Base-by-base conservation (phyloP, 2,797 vertebrate genomes). In the Darevskia nairensis region DNA sequence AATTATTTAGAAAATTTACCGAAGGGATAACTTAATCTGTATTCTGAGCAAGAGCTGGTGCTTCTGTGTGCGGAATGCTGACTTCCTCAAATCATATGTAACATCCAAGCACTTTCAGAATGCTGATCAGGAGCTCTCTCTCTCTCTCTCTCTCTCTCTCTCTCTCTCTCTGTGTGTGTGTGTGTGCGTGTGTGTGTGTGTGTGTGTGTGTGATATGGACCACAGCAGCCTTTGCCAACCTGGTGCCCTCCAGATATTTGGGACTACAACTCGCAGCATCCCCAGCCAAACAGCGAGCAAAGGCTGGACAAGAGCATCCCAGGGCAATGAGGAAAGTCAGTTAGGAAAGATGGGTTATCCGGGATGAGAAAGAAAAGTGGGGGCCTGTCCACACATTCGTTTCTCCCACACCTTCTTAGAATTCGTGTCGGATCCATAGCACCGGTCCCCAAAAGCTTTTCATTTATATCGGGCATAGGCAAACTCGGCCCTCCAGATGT, bases 1-100 rank as follows among this genome's bases (percentile, higher is more conserved):
- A 3, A n/a, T 41, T 11, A 86, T 90, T 93, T 88, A 41, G 61
- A 55, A 41, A 69, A 15, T 61, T 9, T 44, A 41, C 8, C n/a
- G 44, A 76, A 76, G 32, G 8, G 71, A 76, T 41, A 80, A 68
- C 41, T n/a, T 55, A 84, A 55, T 81, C 55, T 61, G 55, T 55
- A 68, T 69, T 75, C 69, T 76, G 23, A 17, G 39, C 59, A 6
- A n/a, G 46, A 59, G 9, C 8, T 64, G 3, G 6, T 7, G 29
- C 50, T 72, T 27, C 81, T 84, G 64, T 55, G 68, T 10, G 55
- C 55, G 17, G 29, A 88, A 11, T 23, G 71, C 27, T 88, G 79
- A 81, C 35, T 64, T 44, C 46, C 64, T 83, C 75, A 59, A 78
- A 55, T 64, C 25, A 69, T 23, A 35, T 27, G 44, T 69, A 11